Base-by-base conservation (phyloP, 2,113 vertebrate species). In the Melanotaenia duboulayi region DNA sequence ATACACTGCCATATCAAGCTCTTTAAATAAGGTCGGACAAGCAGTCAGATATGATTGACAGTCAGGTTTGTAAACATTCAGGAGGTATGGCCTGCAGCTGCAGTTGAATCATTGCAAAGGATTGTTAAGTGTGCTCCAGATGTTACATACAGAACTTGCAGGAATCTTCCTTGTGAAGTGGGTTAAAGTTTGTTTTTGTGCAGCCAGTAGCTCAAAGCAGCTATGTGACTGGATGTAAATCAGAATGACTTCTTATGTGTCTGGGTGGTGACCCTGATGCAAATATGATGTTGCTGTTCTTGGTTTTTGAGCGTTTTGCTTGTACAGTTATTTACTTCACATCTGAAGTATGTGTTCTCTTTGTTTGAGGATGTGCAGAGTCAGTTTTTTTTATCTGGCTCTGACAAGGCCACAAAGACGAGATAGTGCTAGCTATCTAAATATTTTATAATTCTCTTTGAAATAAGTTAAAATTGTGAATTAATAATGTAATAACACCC, bases 111-210 rank as follows among this genome's bases (percentile, higher is more conserved):
- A 86, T 76, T 83, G 76, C 55, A 63, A 65, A 72, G 55, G 66
- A 81, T 74, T 76, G 71, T 61, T 68, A 71, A 70, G 56, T 50
- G 46, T 66, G 74, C 69, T 71, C 76, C 87, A 87, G 80, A 92
- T 91, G 87, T 89, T 89, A 39, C 25, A 49, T 28, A 9, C 63
- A 51, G 57, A 74, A 59, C 71, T 40, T 80, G 56, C 25, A 76
- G 66, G 68, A 81, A 40, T 77, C 66, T 52, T 78, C 39, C 71
- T 83, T 74, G 60, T 84, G 82, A 86, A 75, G 78, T 58, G 64
- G 74, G 85, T 90, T 85, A 83, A 84, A 79, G 51, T 55, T 83
- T 44, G 62, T 87, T 67, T 85, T 71, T 78, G 62, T 80, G 70
- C 71, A 69, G 63, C 66, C 65, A 54, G 54, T 66, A 32, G n/a